Conservation (phyloP, 2,797 vertebrate genomes). For the Hyperoplus lanceolatus region DNA sequence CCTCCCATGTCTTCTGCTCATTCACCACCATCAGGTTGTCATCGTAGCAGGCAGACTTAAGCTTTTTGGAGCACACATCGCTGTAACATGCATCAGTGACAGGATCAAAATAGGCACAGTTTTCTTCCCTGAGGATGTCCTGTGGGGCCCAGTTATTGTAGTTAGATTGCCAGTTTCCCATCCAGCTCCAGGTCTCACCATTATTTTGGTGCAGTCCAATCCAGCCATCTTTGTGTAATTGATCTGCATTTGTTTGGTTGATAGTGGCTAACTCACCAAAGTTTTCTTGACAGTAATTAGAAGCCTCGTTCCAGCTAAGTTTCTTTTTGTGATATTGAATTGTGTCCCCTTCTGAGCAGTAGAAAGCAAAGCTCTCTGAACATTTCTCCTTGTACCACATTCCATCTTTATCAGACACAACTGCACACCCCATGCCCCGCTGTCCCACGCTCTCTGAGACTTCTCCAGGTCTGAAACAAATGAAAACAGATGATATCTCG, state of each 20-base stretch:
- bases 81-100: rapidly evolving
- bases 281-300: rapidly evolving
- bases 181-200: conserved; percentile 38
- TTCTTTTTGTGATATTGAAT: rapidly evolving
- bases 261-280: background rate
- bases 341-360: background rate
- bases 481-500: background rate
- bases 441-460: background rate
- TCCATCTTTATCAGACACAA: background rate
- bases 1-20: conserved; percentile 65
- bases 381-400: conserved; percentile 29
- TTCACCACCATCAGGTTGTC: conserved; percentile 60
- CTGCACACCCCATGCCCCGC: conserved; percentile 16
- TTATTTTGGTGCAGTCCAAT: conserved; percentile 40
- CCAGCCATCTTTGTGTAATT: background rate
- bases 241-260: rapidly evolving
- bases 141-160: conserved; percentile 34
- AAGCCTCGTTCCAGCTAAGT: background rate
- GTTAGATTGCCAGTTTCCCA: rapidly evolving
- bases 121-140: rapidly evolving
- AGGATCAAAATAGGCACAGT: conserved; percentile 17
- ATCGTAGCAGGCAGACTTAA: background rate
- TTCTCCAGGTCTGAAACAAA: conserved; percentile 49
- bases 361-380: background rate
- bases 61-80: rapidly evolving